phyloP scores from a whole-genome alignment of 2,797 vertebrate species.

The Cyprinodon diabolis region DNA sequence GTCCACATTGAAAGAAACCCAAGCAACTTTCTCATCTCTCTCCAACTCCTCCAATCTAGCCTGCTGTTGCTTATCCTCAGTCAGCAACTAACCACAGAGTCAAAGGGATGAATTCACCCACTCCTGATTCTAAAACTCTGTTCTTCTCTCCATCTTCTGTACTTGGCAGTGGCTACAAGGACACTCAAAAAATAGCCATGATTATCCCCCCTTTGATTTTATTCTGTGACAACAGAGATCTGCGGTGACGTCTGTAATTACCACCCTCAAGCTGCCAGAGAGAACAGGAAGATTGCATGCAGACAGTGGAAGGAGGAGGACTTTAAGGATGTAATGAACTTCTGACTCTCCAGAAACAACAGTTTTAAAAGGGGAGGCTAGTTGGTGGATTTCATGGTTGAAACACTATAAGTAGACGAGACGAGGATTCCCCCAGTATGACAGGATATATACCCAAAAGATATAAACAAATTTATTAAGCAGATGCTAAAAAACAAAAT shows the following conservation, averaged over 20 bases:
- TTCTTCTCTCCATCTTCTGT: slow-evolving; percentile 26
- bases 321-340: slow-evolving; percentile 33
- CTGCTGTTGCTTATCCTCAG: slow-evolving; percentile 20
- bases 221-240: slow-evolving; percentile 26
- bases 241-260: slow-evolving; percentile 57
- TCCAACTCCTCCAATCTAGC: slow-evolving; percentile 6
- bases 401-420: slow-evolving; percentile 20
- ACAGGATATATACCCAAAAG: slow-evolving; percentile 40
- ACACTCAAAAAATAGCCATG: slow-evolving; percentile 30
- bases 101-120: slow-evolving; percentile 32
- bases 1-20: not conserved
- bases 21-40: slow-evolving; percentile 6
- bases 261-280: slow-evolving; percentile 28
- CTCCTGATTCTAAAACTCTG: slow-evolving; percentile 16
- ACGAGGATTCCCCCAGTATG: slow-evolving; percentile 35
- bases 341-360: slow-evolving; percentile 39
- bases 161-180: slow-evolving; percentile 35
- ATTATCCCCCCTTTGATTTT: not conserved
- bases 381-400: slow-evolving; percentile 14
- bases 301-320: slow-evolving; percentile 17
- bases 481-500: slow-evolving; percentile 15
- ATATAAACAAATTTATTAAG: slow-evolving; percentile 1
- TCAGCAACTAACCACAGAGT: slow-evolving; percentile 28
- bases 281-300: slow-evolving; percentile 25
- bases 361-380: not conserved